phyloP scores from a whole-genome alignment of 53 echinoderm and acorn worm genomes.

The Actinopyga echinites region DNA sequence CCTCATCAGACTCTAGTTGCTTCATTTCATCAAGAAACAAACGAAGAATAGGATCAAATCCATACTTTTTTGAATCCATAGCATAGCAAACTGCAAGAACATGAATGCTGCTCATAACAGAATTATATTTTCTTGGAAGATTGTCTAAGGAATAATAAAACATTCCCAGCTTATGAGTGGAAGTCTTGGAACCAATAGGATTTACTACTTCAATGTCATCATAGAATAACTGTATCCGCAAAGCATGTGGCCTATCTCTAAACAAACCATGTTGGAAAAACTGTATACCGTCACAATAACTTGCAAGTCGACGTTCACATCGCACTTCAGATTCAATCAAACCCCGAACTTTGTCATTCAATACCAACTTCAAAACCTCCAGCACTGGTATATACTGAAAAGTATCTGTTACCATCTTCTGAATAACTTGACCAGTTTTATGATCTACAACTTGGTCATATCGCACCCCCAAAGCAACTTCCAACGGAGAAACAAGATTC shows the following conservation, averaged over 20 bases:
- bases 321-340: too few species aligned
- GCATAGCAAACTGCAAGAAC: slow-evolving; percentile 49
- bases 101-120: slow-evolving; percentile 47
- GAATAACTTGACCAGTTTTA: slow-evolving; percentile 37
- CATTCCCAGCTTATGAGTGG: slow-evolving; percentile 50
- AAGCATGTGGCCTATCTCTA: background rate
- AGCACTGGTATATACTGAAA: slow-evolving; percentile 66
- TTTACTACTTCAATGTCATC: slow-evolving; percentile 67
- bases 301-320: too few species aligned
- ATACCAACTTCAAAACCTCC: slow-evolving; percentile 43
- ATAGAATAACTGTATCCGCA: slow-evolving; percentile 58
- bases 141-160: slow-evolving; percentile 65
- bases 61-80: slow-evolving; percentile 55
- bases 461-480: slow-evolving; percentile 45
- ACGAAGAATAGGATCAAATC: slow-evolving; percentile 53
- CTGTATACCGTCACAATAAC: too few species aligned
- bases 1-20: slow-evolving; percentile 56
- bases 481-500: slow-evolving; percentile 35
- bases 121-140: slow-evolving; percentile 49
- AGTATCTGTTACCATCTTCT: slow-evolving; percentile 60
- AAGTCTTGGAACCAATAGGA: slow-evolving; percentile 52
- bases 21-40: slow-evolving; percentile 61
- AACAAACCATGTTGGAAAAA: too few species aligned
- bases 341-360: background rate
- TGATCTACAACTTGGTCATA: slow-evolving; percentile 49